Evolutionary conservation across 2,888 invertebrate genomes (phyloP), one percentile per base, ranked within the genome.

Genomic region (Habrosyne pyritoides): DNA sequence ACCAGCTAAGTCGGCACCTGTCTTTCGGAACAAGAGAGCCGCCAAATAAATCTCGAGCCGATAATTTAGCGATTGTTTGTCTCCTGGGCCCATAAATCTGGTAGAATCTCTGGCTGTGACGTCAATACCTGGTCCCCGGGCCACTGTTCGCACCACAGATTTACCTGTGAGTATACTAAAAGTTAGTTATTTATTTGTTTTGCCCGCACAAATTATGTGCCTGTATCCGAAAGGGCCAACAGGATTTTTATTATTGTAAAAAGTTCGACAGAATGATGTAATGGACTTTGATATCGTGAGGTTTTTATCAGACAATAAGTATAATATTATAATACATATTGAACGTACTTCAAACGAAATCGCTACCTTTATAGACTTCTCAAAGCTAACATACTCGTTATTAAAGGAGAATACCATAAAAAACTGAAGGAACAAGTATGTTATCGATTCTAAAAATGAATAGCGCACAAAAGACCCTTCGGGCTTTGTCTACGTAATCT

Each of bases 41-140:
- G 18, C 42, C 50, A 50, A 28, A 83, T 86, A 86, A 86, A 86
- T 86, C 81, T 77, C 65, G 46, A 54, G 66, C 74, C 77, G 82
- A 86, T 84, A 86, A 87, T 84, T 87, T 83, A 85, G 75, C 77
- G 83, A 80, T 80, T 84, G 83, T 81, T 83, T 83, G 83, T 80
- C 77, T 71, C 75, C 59, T 63, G 54, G 55, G 56, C 60, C 66
- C 63, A 61, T 65, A 66, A 65, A 62, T 66, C 59, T n/a, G n/a
- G 42, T 42, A 42, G 28, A 14, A 14, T 57, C 30, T 36, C 59
- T 63, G 63, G 22, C 50, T 24, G 61, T 65, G 67, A 71, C 67
- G 67, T 64, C 67, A 65, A 60, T 55, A 50, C 51, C 21, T 42
- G 54, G 36, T 55, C 55, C 57, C 61, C 53, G 57, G 55, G 54